These are phyloP conservation scores for Callospermophilus lateralis DNA, from an alignment of 2,113 vertebrate species.

Conservation along the genomic window DNA sequence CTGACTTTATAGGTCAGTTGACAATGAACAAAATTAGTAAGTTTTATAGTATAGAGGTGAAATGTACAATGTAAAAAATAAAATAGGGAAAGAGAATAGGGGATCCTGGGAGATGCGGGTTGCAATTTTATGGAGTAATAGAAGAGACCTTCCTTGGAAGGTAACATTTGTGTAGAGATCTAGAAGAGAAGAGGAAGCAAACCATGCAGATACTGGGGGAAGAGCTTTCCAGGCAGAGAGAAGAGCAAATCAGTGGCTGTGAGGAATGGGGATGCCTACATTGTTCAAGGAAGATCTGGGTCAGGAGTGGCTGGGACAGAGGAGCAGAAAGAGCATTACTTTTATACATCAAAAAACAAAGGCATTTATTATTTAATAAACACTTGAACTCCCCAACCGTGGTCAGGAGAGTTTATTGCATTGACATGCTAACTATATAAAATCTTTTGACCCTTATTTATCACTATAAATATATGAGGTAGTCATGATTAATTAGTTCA, in stretches of 20 bases:
- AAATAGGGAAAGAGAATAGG: neutral
- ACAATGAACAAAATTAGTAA: conserved; percentile 31
- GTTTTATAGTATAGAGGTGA: neutral
- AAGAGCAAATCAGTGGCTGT: neutral
- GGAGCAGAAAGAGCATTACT: neutral
- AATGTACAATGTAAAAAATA: neutral
- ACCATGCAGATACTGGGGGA: no score
- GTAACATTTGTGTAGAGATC: neutral
- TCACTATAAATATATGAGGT: no score
- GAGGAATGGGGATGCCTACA: neutral
- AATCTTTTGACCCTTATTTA: no score
- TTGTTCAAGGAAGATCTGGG: neutral
- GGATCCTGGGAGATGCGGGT: neutral
- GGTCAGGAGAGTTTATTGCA: no score
- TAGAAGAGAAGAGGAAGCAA: neutral
- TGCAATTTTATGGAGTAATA: neutral
- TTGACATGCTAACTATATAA: no score
- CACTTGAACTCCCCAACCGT: neutral
- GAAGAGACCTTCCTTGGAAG: neutral
- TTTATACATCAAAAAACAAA: neutral
- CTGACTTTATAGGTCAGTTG: neutral
- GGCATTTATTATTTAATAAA: neutral
- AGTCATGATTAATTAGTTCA: no score
- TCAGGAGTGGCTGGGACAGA: neutral
- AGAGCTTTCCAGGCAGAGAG: neutral